A percentile compares a stretch with the other conserved stretches of the same genome.
These are phyloP conservation scores for Pollicipes pollicipes DNA, from an alignment of 1,140 invertebrate species.

Conservation along the genomic window DNA sequence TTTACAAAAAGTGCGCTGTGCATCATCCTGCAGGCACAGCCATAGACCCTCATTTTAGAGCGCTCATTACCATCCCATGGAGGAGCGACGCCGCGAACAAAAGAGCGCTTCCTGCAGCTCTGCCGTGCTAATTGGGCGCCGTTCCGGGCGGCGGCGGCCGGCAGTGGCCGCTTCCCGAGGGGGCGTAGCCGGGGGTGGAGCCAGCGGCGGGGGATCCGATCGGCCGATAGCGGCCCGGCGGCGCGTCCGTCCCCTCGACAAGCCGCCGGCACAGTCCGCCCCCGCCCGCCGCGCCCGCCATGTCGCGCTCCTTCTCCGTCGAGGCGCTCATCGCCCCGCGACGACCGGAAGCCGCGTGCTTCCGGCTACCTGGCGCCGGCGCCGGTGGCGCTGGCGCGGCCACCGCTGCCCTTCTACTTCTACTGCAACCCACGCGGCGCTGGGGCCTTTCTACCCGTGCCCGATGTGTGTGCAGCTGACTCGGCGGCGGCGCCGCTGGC, in stretches of 20 bases:
- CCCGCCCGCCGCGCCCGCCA: background rate
- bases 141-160: background rate
- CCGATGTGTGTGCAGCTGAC: background rate
- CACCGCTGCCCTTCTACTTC: background rate
- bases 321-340: background rate
- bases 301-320: background rate
- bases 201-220: background rate
- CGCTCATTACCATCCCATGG: background rate
- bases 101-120: background rate
- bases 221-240: too few species aligned
- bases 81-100: background rate
- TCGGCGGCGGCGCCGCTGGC: too few species aligned
- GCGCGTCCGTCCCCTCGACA: too few species aligned
- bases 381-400: background rate
- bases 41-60: background rate
- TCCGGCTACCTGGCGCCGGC: background rate
- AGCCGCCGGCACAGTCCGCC: background rate
- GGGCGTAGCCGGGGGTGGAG: background rate
- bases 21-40: too few species aligned
- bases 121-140: background rate
- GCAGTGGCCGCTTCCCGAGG: too few species aligned
- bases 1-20: too few species aligned
- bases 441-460: background rate
- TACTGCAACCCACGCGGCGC: background rate
- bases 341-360: background rate